Percentiles rank a stretch among this genome's conserved stretches.
These are phyloP conservation scores for Hymenochirus boettgeri DNA, from an alignment of 2,113 vertebrate genomes.

Conservation along the genomic window DNA sequence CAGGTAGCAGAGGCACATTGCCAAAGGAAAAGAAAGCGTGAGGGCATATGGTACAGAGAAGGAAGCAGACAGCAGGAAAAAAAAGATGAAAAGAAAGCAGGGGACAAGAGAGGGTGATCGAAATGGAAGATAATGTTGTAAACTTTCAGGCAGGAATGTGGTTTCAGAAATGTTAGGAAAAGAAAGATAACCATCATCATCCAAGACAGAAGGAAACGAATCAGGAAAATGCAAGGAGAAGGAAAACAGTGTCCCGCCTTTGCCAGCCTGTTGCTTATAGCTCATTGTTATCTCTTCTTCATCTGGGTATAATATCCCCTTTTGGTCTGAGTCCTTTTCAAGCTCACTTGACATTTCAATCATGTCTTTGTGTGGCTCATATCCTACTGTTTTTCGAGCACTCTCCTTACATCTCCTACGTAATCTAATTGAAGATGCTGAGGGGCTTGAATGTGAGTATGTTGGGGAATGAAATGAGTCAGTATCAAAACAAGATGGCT, in stretches of 20 bases:
- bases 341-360: constrained; percentile 46
- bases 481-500: constrained; percentile 66
- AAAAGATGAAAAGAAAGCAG: constrained; percentile 89
- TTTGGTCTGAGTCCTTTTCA: constrained; percentile 63
- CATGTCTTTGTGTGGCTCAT: constrained; percentile 53
- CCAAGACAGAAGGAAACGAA: constrained; percentile 81
- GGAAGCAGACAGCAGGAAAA: constrained; percentile 94
- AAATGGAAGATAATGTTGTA: constrained; percentile 88
- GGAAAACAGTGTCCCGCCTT: constrained; percentile 84
- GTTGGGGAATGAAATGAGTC: constrained; percentile 64
- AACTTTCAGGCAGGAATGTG: constrained; percentile 80
- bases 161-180: constrained; percentile 88
- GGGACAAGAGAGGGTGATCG: constrained; percentile 85
- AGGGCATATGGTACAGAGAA: constrained; percentile 95
- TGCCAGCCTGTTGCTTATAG: constrained; percentile 72
- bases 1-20: constrained; percentile 98
- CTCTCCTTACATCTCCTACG: constrained; percentile 83
- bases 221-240: constrained; percentile 97
- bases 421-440: constrained; percentile 70
- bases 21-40: constrained; percentile 97
- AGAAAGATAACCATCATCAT: constrained; percentile 91
- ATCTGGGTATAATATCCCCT: constrained; percentile 63
- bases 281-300: constrained; percentile 71
- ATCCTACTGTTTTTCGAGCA: constrained; percentile 53
- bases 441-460: constrained; percentile 65